Percentiles rank a stretch among this genome's conserved stretches.
Conservation (phyloP, 2,113 vertebrate genomes). For the Ictalurus punctatus region DNA sequence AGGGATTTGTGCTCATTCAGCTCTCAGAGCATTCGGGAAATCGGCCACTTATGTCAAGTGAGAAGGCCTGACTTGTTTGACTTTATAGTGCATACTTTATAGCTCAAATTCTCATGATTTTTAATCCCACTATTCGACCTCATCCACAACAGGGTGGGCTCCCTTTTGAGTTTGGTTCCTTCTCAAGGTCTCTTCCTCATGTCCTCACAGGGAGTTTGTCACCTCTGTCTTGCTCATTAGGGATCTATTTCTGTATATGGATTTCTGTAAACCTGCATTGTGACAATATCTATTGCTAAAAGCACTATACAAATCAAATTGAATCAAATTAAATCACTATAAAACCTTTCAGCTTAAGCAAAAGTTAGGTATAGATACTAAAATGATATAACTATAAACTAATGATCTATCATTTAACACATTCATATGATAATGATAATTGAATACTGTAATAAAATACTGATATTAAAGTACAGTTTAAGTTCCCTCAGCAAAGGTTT, state of each 20-base stretch:
- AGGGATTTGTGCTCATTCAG: background rate
- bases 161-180: background rate
- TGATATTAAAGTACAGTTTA: background rate
- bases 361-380: background rate
- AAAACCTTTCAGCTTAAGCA: background rate
- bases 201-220: background rate
- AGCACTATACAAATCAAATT: background rate
- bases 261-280: background rate
- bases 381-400: background rate
- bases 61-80: background rate
- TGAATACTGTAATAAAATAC: background rate
- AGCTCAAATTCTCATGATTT: background rate
- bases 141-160: background rate
- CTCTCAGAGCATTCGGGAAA: background rate
- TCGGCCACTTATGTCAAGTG: background rate
- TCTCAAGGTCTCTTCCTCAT: background rate
- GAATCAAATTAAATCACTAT: background rate
- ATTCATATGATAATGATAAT: background rate
- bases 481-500: background rate
- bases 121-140: background rate
- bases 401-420: background rate
- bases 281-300: background rate
- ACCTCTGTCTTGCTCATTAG: background rate
- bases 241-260: background rate
- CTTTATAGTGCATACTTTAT: background rate